phyloP scores from a whole-genome alignment of 2,797 vertebrate genomes.

The Halcyon chelicuti region DNA sequence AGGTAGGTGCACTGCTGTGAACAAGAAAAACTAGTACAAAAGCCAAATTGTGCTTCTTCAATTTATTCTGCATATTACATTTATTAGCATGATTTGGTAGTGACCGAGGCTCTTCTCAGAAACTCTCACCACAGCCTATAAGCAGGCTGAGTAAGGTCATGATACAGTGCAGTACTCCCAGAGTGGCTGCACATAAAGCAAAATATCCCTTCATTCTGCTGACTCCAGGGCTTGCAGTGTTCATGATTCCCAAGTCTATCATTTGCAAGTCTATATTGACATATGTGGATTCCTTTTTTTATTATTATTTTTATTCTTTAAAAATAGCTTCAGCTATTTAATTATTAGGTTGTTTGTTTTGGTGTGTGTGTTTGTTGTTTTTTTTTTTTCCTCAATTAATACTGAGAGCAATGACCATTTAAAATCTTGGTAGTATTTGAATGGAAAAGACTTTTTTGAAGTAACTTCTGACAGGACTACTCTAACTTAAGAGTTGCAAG shows the following conservation, averaged over 20 bases:
- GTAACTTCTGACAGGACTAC: not conserved
- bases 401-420: not conserved
- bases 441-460: not conserved
- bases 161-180: not conserved
- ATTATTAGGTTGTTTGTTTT: not conserved
- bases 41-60: not conserved
- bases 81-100: not conserved
- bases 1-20: not conserved
- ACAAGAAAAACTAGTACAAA: not conserved
- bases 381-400: not conserved
- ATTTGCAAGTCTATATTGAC: rapidly evolving
- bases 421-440: not conserved
- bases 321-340: not conserved
- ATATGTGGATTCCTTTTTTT: rapidly evolving
- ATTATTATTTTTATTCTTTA: not conserved
- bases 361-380: too few relatives aligned
- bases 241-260: rapidly evolving
- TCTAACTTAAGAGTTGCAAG: not conserved
- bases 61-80: not conserved
- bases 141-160: not conserved
- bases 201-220: not conserved
- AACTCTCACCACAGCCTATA: not conserved
- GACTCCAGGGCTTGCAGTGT: not conserved
- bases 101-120: not conserved
- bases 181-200: not conserved